Conservation (phyloP, 2,113 vertebrate genomes). For the Heptranchias perlo region DNA sequence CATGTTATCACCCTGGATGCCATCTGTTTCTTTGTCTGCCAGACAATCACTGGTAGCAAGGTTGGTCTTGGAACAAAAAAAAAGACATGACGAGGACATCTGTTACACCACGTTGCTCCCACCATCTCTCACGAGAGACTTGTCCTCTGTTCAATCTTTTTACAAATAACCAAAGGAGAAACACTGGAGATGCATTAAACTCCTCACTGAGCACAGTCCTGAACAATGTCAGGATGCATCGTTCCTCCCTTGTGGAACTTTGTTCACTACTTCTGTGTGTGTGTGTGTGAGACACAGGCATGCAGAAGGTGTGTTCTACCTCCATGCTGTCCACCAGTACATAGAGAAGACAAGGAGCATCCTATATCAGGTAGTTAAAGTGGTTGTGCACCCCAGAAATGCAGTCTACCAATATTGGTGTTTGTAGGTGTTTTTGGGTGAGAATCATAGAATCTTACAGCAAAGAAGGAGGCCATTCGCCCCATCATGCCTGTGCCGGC, state of each 20-base stretch:
- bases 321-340: too few species aligned
- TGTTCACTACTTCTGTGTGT: neutral
- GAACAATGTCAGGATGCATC: neutral
- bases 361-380: too few species aligned
- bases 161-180: neutral
- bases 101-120: neutral
- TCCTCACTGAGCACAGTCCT: neutral
- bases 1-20: neutral
- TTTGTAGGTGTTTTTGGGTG: too few species aligned
- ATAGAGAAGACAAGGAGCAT: too few species aligned
- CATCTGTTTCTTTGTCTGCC: neutral
- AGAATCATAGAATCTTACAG: too few species aligned
- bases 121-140: neutral
- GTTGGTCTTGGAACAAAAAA: neutral
- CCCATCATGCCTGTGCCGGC: too few species aligned
- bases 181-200: neutral
- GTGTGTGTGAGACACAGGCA: neutral
- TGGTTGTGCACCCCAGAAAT: too few species aligned
- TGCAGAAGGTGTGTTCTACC: too few species aligned
- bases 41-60: neutral
- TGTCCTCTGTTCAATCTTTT: neutral
- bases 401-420: too few species aligned
- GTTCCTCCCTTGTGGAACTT: neutral
- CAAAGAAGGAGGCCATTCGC: too few species aligned
- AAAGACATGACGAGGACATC: neutral